Percentiles rank a stretch among this genome's conserved stretches.
Conservation (phyloP, 2,797 vertebrate species). For the Anniella stebbinsi region DNA sequence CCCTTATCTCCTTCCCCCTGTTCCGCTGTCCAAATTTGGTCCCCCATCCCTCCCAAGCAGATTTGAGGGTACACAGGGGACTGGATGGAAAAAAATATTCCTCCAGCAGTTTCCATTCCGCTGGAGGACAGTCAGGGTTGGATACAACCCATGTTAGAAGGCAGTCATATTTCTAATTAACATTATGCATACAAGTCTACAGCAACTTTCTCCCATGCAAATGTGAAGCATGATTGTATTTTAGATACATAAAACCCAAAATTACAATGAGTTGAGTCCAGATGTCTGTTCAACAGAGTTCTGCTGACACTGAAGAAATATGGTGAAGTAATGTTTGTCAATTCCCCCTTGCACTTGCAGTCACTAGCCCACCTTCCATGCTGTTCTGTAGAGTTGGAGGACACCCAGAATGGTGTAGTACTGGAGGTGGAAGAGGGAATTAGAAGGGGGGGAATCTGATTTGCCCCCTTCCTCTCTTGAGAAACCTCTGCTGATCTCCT, state of each 20-base stretch:
- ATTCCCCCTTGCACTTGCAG: background rate
- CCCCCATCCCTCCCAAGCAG: too few relatives aligned
- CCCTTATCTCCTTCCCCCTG: too few relatives aligned
- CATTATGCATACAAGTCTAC: background rate
- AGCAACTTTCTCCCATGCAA: too few relatives aligned
- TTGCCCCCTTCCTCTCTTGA: background rate
- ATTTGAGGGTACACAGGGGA: too few relatives aligned
- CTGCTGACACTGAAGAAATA: background rate
- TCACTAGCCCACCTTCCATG: background rate
- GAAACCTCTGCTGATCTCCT: background rate
- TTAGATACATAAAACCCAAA: conserved; percentile 63
- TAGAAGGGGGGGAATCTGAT: background rate
- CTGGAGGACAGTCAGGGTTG: too few relatives aligned
- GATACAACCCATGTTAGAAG: background rate
- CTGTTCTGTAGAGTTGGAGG: background rate
- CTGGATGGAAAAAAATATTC: too few relatives aligned
- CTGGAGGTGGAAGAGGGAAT: background rate
- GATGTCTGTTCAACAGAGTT: background rate
- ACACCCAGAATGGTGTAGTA: background rate
- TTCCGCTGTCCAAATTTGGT: too few relatives aligned
- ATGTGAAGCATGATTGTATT: background rate
- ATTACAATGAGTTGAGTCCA: conserved; percentile 14
- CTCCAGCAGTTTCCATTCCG: too few relatives aligned
- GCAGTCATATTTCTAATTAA: background rate
- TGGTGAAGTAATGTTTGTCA: background rate